Evolutionary conservation across 2,113 vertebrate genomes (phyloP).

Genomic region (Engraulis encrasicolus): DNA sequence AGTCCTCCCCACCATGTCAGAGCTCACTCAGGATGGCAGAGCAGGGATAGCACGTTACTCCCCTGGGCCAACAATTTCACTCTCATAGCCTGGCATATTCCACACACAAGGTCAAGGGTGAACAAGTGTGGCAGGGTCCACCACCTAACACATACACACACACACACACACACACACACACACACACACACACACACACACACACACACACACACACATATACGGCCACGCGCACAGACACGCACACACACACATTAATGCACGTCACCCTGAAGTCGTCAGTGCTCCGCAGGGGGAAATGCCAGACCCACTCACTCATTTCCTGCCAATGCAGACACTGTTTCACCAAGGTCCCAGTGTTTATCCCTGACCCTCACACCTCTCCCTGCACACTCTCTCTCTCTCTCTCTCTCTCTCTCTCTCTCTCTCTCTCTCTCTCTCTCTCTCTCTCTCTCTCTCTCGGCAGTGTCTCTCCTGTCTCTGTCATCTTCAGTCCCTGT

Average conservation of each 20-base stretch:
- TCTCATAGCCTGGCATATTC: background rate
- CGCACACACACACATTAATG: background rate
- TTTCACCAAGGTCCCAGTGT: constrained; percentile 14
- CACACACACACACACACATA: background rate
- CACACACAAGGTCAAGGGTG: constrained; percentile 2
- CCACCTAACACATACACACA: background rate
- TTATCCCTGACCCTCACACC: background rate
- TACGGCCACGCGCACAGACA: background rate
- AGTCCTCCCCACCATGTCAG: background rate
- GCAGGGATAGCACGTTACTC: background rate
- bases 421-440: background rate
- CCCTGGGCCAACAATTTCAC: background rate
- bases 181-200: constrained; percentile 2
- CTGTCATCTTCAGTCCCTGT: no score
- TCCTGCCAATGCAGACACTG: constrained; percentile 1
- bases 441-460: background rate
- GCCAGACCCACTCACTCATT: constrained; percentile 16
- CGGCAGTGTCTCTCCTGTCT: no score
- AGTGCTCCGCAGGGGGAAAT: constrained; percentile 1
- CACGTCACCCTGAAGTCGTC: background rate
- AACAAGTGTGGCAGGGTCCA: background rate
- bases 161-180: background rate
- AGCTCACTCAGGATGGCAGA: background rate
- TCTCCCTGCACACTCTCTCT: background rate
- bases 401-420: background rate